Percentiles rank a stretch among this genome's conserved stretches.
phyloP scores from a whole-genome alignment of 2,888 invertebrate species.

The Allacma fusca region DNA sequence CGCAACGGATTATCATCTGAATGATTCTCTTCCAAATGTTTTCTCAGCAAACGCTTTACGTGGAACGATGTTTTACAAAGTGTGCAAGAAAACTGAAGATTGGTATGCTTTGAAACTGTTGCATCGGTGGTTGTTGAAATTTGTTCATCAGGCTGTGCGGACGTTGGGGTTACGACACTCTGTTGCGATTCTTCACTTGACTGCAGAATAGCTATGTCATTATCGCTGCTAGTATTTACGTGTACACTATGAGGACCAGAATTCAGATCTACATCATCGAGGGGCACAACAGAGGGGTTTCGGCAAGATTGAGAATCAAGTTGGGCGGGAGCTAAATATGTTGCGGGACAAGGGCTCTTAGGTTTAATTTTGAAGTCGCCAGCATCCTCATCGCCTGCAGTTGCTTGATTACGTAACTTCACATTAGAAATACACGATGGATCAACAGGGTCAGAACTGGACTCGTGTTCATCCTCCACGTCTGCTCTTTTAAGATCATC shows the following conservation, averaged over 20 bases:
- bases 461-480: slow-evolving; percentile 30
- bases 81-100: slow-evolving; percentile 40
- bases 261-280: slow-evolving; percentile 19
- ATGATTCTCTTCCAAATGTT: slow-evolving; percentile 47
- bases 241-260: slow-evolving; percentile 22
- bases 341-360: slow-evolving; percentile 19
- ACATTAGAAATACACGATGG: slow-evolving; percentile 31
- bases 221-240: neutral
- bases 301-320: slow-evolving; percentile 23
- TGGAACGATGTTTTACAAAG: slow-evolving; percentile 44
- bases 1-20: slow-evolving; percentile 43
- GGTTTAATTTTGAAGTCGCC: slow-evolving; percentile 5
- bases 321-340: slow-evolving; percentile 9
- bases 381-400: neutral
- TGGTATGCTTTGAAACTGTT: neutral
- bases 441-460: neutral
- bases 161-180: neutral
- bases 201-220: neutral
- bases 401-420: slow-evolving; percentile 15
- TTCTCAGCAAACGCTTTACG: slow-evolving; percentile 46
- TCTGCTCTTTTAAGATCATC: slow-evolving; percentile 32
- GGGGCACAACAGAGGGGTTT: neutral
- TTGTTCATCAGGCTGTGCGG: neutral
- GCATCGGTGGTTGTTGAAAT: neutral
- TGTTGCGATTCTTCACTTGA: slow-evolving; percentile 32